These are phyloP conservation scores for Adelges cooleyi DNA, from an alignment of 1,140 invertebrate genomes.

Conservation along the genomic window DNA sequence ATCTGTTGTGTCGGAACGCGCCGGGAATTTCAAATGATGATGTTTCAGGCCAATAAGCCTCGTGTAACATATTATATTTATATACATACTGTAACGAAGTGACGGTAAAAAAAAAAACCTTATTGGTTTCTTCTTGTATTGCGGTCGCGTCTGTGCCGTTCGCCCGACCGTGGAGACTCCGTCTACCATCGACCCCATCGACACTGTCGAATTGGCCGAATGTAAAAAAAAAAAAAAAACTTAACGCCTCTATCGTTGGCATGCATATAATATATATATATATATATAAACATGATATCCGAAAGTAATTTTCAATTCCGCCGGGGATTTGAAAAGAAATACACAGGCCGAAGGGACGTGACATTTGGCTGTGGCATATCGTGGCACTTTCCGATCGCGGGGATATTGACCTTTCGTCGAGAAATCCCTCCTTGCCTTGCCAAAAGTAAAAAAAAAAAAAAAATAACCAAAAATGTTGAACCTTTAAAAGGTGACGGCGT, in stretches of 20 bases:
- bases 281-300: too few species aligned
- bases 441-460: too few species aligned
- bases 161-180: neutral
- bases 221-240: too few species aligned
- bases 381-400: constrained; percentile 4
- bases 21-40: neutral
- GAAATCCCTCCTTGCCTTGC: too few species aligned
- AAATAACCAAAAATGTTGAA: too few species aligned
- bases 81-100: too few species aligned
- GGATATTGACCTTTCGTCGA: too few species aligned
- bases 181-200: neutral
- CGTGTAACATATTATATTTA: too few species aligned
- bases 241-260: too few species aligned
- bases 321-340: neutral
- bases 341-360: neutral
- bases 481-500: too few species aligned
- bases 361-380: constrained; percentile 1
- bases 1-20: neutral
- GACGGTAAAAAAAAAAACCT: neutral
- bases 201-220: neutral
- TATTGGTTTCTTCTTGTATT: neutral
- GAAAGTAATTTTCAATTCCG: neutral
- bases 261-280: too few species aligned
- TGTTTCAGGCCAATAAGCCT: too few species aligned
- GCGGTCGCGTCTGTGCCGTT: constrained; percentile 10